Conservation (phyloP, 92 coral and sea anemone genomes). For the Epizoanthus scotinus region DNA sequence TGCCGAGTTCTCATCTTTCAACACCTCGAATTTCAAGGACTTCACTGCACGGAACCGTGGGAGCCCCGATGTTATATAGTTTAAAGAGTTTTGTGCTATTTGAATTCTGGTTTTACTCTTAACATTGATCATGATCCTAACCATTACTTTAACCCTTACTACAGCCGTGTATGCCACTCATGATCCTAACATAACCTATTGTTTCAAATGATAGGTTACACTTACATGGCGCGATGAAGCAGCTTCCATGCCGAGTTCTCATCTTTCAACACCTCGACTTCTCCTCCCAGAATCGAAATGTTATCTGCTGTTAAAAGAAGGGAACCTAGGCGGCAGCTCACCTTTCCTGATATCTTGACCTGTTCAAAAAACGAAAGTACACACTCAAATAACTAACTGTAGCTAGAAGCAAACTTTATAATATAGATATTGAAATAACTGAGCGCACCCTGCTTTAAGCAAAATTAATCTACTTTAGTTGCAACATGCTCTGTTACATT, state of each 20-base stretch:
- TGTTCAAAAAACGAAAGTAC: constrained; percentile 13
- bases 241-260: constrained; percentile 79
- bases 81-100: too few relatives aligned
- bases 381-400: too few relatives aligned
- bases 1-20: constrained; percentile 68
- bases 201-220: background rate
- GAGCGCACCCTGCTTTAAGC: background rate
- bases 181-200: too few relatives aligned
- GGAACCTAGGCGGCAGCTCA: constrained; percentile 72
- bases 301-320: constrained; percentile 70
- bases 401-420: too few relatives aligned
- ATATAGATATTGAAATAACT: too few relatives aligned
- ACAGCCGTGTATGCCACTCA: too few relatives aligned
- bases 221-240: constrained; percentile 83
- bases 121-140: too few relatives aligned
- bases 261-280: constrained; percentile 59
- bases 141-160: too few relatives aligned
- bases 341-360: constrained; percentile 70
- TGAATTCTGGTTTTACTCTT: too few relatives aligned
- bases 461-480: background rate
- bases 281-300: constrained; percentile 76
- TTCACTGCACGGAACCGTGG: too few relatives aligned
- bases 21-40: too few relatives aligned
- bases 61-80: too few relatives aligned
- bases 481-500: background rate